phyloP scores from a whole-genome alignment of 2,888 invertebrate species.

The Amphipoea oculea region DNA sequence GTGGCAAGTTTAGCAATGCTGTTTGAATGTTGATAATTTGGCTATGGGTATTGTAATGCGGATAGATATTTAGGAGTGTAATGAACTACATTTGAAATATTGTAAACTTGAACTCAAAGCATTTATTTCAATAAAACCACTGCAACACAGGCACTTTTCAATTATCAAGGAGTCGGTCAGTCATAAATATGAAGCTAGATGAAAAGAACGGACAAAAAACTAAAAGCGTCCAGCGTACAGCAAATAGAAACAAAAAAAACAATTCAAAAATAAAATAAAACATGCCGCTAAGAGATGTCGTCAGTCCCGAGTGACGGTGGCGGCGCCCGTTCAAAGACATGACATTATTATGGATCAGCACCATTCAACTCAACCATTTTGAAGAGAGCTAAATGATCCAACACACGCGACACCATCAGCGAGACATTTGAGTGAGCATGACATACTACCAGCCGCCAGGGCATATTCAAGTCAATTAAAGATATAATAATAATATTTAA shows the following conservation, averaged over 20 bases:
- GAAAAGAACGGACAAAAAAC: not conserved
- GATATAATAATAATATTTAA: not conserved
- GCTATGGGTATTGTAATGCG: not conserved
- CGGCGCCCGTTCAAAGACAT: not conserved
- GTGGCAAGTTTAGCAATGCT: not conserved
- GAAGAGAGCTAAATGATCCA: not conserved
- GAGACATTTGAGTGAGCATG: not conserved
- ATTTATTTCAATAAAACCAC: not conserved
- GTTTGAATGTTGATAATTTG: constrained; percentile 10
- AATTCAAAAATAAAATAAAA: no score
- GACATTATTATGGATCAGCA: not conserved
- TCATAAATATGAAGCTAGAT: not conserved
- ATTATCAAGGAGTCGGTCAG: accelerated
- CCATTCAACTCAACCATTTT: not conserved
- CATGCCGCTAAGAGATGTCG: no score
- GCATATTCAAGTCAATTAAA: not conserved
- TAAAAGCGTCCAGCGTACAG: not conserved
- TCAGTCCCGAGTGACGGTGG: no score
- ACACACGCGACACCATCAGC: not conserved
- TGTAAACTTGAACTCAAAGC: not conserved
- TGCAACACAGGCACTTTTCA: not conserved
- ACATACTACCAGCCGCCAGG: not conserved
- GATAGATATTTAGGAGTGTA: not conserved
- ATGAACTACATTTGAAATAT: not conserved
- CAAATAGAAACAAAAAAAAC: not conserved